These are phyloP conservation scores for Nematolebias whitei DNA, from an alignment of 2,113 vertebrate species.

Conservation along the genomic window DNA sequence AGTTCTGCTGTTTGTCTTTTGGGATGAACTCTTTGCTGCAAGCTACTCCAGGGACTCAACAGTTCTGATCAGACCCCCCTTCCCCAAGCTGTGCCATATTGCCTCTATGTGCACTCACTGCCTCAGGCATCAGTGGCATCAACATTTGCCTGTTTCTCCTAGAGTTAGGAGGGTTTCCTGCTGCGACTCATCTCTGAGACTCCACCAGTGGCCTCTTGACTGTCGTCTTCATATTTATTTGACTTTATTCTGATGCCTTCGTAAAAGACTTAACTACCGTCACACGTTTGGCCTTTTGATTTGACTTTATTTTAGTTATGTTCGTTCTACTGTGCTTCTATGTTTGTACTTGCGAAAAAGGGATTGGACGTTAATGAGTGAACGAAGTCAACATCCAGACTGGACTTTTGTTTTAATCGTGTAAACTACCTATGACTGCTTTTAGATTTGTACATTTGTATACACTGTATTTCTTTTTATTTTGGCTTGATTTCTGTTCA, in stretches of 20 bases:
- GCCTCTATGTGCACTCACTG: slow-evolving; percentile 89
- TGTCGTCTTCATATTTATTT: slow-evolving; percentile 90
- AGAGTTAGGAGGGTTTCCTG: slow-evolving; percentile 88
- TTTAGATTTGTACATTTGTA: slow-evolving; percentile 77
- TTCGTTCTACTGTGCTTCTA: slow-evolving; percentile 65
- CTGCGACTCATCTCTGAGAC: slow-evolving; percentile 84
- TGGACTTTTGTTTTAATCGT: slow-evolving; percentile 76
- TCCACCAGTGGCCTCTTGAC: slow-evolving; percentile 88
- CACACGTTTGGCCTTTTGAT: slow-evolving; percentile 62
- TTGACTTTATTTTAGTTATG: slow-evolving; percentile 76
- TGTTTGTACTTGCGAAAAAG: slow-evolving; percentile 59
- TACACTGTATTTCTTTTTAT: slow-evolving; percentile 78
- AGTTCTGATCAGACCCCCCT: slow-evolving; percentile 77
- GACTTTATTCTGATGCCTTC: slow-evolving; percentile 89
- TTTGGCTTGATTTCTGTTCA: slow-evolving; percentile 84
- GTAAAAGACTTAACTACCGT: slow-evolving; percentile 83
- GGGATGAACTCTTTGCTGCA: slow-evolving; percentile 80
- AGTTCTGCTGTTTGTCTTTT: slow-evolving; percentile 77
- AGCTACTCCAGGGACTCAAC: slow-evolving; percentile 67
- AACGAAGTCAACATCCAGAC: slow-evolving; percentile 29
- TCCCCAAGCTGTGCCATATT: slow-evolving; percentile 89
- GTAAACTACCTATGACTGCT: slow-evolving; percentile 69
- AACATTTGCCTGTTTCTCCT: slow-evolving; percentile 87
- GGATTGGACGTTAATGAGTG: slow-evolving; percentile 38
- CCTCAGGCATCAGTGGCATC: slow-evolving; percentile 88